These are phyloP conservation scores for Cynoglossus semilaevis DNA, from an alignment of 2,113 vertebrate genomes.

Conservation along the genomic window DNA sequence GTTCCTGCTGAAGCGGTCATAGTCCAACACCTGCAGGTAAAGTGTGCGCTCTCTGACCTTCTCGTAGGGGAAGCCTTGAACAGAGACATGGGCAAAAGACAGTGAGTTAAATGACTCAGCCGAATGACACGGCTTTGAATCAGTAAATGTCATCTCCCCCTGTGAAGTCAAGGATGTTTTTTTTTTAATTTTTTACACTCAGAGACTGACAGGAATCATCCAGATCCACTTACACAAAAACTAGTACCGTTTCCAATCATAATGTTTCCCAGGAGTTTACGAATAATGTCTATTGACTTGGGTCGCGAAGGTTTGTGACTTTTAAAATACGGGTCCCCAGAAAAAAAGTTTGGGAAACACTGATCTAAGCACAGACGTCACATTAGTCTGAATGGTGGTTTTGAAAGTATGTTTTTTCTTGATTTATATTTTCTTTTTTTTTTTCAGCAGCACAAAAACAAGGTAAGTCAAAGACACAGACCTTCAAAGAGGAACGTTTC, in stretches of 20 bases:
- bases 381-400: slow-evolving; percentile 5
- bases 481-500: slow-evolving; percentile 99
- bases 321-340: too few relatives aligned
- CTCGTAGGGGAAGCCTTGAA: slow-evolving; percentile 93
- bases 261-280: too few relatives aligned
- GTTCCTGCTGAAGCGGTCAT: slow-evolving; percentile 97
- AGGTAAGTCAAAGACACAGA: slow-evolving; percentile 50
- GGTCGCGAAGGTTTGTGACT: too few relatives aligned
- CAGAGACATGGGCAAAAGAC: slow-evolving; percentile 17
- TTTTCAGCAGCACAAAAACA: too few relatives aligned
- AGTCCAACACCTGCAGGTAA: slow-evolving; percentile 98
- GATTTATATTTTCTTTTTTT: too few relatives aligned
- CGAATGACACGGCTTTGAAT: neutral
- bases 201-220: slow-evolving; percentile 27
- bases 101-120: slow-evolving; percentile 7
- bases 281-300: too few relatives aligned
- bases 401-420: too few relatives aligned
- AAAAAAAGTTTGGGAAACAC: too few relatives aligned
- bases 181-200: too few relatives aligned
- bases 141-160: too few relatives aligned
- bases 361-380: slow-evolving; percentile 11
- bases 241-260: slow-evolving; percentile 28
- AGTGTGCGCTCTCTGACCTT: slow-evolving; percentile 96
- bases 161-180: too few relatives aligned
- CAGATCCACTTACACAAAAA: slow-evolving; percentile 13